A percentile compares a stretch with the other conserved stretches of the same genome.
Evolutionary conservation across 2,797 vertebrate genomes (phyloP).

Genomic region (Rhabdophis nuchalis): DNA sequence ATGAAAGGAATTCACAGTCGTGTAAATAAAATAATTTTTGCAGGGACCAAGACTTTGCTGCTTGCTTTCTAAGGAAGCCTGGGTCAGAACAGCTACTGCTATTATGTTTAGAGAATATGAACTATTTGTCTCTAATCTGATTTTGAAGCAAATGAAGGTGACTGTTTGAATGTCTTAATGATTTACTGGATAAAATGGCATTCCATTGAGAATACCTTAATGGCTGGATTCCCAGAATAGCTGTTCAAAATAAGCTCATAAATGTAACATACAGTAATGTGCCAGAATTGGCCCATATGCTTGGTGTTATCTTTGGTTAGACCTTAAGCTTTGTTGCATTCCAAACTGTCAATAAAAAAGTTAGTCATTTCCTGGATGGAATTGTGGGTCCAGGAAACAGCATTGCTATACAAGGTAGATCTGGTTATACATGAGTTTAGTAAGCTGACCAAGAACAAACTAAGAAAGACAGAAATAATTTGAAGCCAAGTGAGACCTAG

Average conservation of each 20-base stretch:
- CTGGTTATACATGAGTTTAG: neutral
- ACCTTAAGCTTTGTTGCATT: neutral
- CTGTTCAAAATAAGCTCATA: neutral
- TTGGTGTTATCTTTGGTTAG: neutral
- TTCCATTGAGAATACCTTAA: neutral
- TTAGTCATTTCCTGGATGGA: neutral
- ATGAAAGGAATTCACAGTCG: too few relatives aligned
- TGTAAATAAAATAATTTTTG: too few relatives aligned
- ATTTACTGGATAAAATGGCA: neutral
- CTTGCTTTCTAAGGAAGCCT: too few relatives aligned
- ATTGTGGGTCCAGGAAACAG: neutral
- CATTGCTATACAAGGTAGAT: neutral
- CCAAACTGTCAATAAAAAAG: neutral
- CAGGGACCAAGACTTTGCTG: too few relatives aligned
- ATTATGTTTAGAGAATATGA: neutral
- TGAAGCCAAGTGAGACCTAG: neutral
- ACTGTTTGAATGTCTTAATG: neutral
- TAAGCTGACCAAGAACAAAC: neutral
- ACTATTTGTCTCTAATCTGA: neutral
- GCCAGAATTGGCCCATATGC: neutral
- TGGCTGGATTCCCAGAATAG: neutral
- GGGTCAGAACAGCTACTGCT: neutral
- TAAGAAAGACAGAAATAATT: neutral
- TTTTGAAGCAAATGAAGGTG: neutral
- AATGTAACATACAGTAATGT: neutral